These are phyloP conservation scores for Eumerus sabulonum DNA, from an alignment of 2,888 invertebrate genomes.

Conservation along the genomic window DNA sequence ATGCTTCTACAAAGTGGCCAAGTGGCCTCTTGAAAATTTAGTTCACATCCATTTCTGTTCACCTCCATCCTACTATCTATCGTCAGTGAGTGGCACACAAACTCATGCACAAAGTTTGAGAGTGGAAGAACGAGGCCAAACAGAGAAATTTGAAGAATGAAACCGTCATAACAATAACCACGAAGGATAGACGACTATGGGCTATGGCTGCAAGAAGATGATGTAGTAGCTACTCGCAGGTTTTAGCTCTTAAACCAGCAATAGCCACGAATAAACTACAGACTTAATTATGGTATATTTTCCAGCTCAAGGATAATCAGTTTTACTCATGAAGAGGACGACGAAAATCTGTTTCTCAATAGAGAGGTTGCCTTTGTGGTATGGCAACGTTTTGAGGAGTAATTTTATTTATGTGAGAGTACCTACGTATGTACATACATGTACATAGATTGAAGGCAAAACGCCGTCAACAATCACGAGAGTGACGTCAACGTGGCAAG, in stretches of 20 bases:
- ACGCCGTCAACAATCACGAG: constrained; percentile 49
- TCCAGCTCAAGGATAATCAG: constrained; percentile 52
- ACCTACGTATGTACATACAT: too few species aligned
- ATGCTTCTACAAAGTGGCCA: constrained; percentile 27
- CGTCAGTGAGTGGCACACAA: too few species aligned
- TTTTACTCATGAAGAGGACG: constrained; percentile 31
- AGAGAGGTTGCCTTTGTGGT: constrained; percentile 20
- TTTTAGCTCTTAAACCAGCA: neutral
- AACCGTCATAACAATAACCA: constrained; percentile 61
- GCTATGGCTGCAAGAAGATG: neutral
- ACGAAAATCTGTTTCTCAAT: constrained; percentile 42
- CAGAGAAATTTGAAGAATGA: constrained; percentile 24
- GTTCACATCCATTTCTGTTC: constrained; percentile 36
- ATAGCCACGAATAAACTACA: constrained; percentile 30
- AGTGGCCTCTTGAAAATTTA: constrained; percentile 50
- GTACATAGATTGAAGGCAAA: constrained; percentile 41
- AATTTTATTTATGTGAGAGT: constrained; percentile 60
- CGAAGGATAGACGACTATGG: constrained; percentile 5
- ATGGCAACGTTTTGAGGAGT: constrained; percentile 45
- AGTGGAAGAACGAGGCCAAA: constrained; percentile 60
- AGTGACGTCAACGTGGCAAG: constrained; percentile 60
- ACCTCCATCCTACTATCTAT: constrained; percentile 1
- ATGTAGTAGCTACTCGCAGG: neutral
- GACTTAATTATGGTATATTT: constrained; percentile 23
- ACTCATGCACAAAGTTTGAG: constrained; percentile 46